A percentile compares a stretch with the other conserved stretches of the same genome.
These are phyloP conservation scores for Dunckerocampus dactyliophorus DNA, from an alignment of 2,113 vertebrate genomes.

Conservation along the genomic window DNA sequence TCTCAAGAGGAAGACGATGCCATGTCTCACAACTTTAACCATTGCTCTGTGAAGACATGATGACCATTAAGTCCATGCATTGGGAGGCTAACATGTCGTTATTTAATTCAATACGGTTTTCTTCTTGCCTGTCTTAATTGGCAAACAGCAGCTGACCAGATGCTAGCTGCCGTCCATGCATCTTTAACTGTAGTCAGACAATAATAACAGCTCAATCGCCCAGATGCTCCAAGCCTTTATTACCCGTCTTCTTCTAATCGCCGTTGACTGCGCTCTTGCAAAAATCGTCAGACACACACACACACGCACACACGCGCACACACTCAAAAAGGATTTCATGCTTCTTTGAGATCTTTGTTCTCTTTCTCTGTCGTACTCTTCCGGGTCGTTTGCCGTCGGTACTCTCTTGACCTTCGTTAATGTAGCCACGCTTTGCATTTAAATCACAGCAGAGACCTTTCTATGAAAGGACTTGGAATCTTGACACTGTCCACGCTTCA, in stretches of 20 bases:
- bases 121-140: no score
- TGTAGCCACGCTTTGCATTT: constrained; percentile 39
- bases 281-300: constrained; percentile 25
- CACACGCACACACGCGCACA: neutral
- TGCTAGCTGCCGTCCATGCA: no score
- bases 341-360: constrained; percentile 20
- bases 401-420: constrained; percentile 54
- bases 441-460: constrained; percentile 22
- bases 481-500: neutral
- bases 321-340: neutral
- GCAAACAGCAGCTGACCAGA: no score
- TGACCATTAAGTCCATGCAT: no score
- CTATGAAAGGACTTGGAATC: neutral
- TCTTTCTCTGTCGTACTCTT: constrained; percentile 9
- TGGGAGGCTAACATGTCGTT: no score
- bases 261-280: constrained; percentile 37
- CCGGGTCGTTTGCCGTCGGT: constrained; percentile 10
- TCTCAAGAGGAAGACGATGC: no score
- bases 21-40: no score
- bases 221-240: constrained; percentile 31
- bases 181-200: no score
- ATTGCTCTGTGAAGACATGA: no score
- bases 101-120: no score
- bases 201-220: constrained; percentile 3
- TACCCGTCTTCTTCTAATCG: constrained; percentile 23